Percentiles rank a stretch among this genome's conserved stretches.
These are phyloP conservation scores for Arrhamphus sclerolepis DNA, from an alignment of 2,797 vertebrate genomes.

Conservation along the genomic window DNA sequence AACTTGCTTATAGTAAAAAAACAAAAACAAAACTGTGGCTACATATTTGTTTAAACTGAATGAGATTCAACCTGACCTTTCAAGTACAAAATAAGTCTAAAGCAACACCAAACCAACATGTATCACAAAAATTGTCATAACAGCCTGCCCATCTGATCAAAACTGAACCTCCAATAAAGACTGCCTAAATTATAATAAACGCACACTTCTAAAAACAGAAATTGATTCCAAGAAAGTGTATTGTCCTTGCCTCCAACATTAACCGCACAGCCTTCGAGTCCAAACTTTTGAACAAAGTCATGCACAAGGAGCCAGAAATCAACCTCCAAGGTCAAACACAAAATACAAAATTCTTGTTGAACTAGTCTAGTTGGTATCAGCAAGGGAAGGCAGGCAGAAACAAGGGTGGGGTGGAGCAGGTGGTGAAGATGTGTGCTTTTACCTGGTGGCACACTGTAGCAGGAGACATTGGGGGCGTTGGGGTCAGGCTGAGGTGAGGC, in stretches of 20 bases:
- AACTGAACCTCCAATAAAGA: constrained; percentile 9
- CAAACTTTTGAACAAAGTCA: not conserved
- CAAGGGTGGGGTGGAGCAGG: constrained; percentile 23
- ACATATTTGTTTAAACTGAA: constrained; percentile 1
- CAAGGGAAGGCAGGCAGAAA: constrained; percentile 26
- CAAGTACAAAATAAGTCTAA: constrained; percentile 1
- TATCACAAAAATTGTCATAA: constrained; percentile 6
- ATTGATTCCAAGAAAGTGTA: not conserved
- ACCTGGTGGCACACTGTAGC: constrained; percentile 92
- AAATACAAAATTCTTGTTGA: not conserved
- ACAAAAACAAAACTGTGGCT: too few species aligned
- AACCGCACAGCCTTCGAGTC: not conserved
- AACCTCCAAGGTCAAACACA: constrained; percentile 17
- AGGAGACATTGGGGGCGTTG: constrained; percentile 79
- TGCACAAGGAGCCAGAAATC: not conserved
- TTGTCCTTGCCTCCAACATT: too few species aligned
- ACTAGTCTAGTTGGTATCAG: constrained; percentile 11
- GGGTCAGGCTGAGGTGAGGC: constrained; percentile 85
- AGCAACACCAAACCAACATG: not conserved
- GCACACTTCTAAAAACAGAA: not conserved
- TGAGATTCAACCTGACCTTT: constrained; percentile 5
- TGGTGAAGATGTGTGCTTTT: constrained; percentile 66
- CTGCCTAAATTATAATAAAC: not conserved
- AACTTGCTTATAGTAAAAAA: too few species aligned
- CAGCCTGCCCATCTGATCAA: not conserved